phyloP scores from a whole-genome alignment of 2,888 invertebrate genomes.

The Caenorhabditis virilis region DNA sequence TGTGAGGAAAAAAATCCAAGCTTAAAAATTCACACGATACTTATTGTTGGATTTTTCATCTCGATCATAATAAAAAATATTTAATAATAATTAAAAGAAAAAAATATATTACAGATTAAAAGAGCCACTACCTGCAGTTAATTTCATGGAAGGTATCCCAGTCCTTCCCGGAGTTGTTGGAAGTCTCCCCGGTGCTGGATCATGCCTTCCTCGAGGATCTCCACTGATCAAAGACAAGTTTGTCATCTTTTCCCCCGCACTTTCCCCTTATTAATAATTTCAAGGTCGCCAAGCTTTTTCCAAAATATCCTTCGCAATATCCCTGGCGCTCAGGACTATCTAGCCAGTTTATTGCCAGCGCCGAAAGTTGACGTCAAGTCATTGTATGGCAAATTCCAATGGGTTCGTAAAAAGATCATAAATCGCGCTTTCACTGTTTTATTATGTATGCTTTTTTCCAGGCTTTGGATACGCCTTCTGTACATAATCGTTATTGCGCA shows the following conservation, averaged over 20 bases:
- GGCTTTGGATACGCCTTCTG: conserved; percentile 57
- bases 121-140: conserved; percentile 46
- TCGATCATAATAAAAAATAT: background rate
- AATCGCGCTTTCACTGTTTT: conserved; percentile 7
- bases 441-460: conserved; percentile 15
- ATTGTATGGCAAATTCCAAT: conserved; percentile 56
- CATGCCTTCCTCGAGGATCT: conserved; percentile 53
- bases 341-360: conserved; percentile 50
- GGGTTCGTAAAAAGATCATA: conserved; percentile 45
- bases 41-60: background rate
- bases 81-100: too few relatives aligned
- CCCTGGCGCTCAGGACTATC: conserved; percentile 58
- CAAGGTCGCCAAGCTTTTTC: conserved; percentile 56
- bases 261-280: conserved; percentile 1
- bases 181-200: conserved; percentile 57
- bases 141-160: conserved; percentile 55
- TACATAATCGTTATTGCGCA: conserved; percentile 54
- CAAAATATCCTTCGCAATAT: conserved; percentile 58
- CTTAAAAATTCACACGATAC: too few relatives aligned
- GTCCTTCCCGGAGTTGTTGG: conserved; percentile 57
- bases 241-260: background rate
- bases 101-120: conserved; percentile 30
- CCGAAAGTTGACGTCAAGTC: conserved; percentile 45
- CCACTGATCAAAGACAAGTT: conserved; percentile 51
- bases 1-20: too few relatives aligned